Conservation (phyloP, 2,888 invertebrate species). For the Lamproptera curius region DNA sequence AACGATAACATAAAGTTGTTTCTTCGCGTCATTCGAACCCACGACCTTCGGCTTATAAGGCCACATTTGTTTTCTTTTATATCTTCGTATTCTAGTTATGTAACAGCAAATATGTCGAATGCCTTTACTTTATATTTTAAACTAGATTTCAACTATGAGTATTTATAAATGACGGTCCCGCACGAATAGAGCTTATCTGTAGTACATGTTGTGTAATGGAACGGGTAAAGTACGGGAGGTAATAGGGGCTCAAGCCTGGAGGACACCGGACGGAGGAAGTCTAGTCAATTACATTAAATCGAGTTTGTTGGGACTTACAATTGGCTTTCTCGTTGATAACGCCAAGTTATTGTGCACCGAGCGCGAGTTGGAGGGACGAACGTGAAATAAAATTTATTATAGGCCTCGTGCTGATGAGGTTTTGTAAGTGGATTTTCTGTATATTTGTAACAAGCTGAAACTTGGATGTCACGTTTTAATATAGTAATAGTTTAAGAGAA, state of each 20-base stretch:
- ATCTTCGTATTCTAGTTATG: neutral
- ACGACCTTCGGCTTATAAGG: no score
- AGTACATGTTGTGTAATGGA: conserved; percentile 16
- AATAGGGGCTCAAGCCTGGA: conserved; percentile 15
- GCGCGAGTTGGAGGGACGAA: neutral
- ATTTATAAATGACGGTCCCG: conserved; percentile 5
- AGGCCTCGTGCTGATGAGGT: neutral
- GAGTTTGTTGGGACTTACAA: conserved; percentile 6
- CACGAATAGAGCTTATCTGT: conserved; percentile 2
- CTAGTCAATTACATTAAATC: conserved; percentile 10
- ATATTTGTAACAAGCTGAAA: no score
- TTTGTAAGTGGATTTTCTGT: no score
- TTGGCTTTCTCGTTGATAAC: neutral
- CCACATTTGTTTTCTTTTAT: neutral
- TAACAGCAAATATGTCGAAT: no score
- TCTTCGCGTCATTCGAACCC: no score
- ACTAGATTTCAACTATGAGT: neutral
- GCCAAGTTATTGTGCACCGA: neutral
- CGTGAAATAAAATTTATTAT: neutral
- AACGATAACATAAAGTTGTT: no score
- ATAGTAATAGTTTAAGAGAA: no score
- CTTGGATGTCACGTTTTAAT: no score
- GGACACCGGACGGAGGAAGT: neutral
- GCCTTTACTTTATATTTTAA: no score
- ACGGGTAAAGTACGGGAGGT: conserved; percentile 2